Conservation (phyloP, 2,797 vertebrate genomes). For the Gallirallus australis region DNA sequence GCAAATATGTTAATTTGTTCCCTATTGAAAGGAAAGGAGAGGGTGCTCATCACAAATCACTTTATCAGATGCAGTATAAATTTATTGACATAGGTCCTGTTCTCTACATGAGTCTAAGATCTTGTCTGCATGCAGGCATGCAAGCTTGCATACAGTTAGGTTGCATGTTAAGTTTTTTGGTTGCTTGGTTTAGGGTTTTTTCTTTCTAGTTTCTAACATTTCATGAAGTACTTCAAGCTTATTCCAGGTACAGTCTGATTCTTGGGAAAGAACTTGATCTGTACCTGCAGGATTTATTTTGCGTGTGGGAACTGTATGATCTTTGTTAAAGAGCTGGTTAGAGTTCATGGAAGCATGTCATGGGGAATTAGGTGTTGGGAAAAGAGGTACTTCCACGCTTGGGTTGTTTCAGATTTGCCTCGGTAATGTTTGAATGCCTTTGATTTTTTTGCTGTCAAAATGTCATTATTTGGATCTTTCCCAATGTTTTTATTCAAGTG, state of each 20-base stretch:
- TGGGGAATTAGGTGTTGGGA: not conserved
- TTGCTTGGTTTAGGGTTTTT: not conserved
- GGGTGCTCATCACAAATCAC: not conserved
- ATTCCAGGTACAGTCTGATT: not conserved
- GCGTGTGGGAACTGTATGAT: not conserved
- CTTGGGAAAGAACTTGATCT: not conserved
- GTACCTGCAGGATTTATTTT: not conserved
- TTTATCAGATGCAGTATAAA: not conserved
- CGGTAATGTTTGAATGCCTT: not conserved
- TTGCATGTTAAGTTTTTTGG: not conserved
- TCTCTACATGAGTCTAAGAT: not conserved
- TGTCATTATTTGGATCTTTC: conserved; percentile 53
- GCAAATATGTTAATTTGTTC: not conserved
- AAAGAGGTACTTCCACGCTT: not conserved
- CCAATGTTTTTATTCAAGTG: conserved; percentile 55
- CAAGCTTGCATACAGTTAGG: not conserved
- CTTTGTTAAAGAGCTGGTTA: not conserved
- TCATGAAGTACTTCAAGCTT: not conserved
- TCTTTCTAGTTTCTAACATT: not conserved
- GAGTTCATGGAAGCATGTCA: not conserved
- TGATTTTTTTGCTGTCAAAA: conserved; percentile 38
- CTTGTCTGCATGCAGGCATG: not conserved
- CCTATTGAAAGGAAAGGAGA: not conserved
- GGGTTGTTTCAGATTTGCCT: not conserved
- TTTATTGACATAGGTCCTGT: accelerated